Evolutionary conservation across 1,140 invertebrate genomes (phyloP).

Genomic region (Eriosoma lanigerum): DNA sequence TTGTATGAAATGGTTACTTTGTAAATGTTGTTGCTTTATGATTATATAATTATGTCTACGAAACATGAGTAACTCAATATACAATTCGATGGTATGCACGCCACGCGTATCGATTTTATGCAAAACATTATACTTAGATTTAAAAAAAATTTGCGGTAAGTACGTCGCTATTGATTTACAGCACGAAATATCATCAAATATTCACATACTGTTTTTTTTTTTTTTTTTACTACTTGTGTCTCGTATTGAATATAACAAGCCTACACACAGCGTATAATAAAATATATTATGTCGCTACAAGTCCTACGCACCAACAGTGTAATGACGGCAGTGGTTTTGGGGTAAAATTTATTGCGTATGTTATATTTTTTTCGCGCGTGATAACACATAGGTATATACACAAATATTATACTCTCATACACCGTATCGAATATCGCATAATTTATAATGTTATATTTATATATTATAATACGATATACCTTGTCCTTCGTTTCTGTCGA

Average conservation of each 20-base stretch:
- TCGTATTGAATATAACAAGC: neutral
- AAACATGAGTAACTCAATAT: slow-evolving; percentile 39
- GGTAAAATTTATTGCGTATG: slow-evolving; percentile 23
- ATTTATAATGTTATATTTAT: neutral
- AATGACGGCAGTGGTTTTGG: slow-evolving; percentile 3
- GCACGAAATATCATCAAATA: neutral
- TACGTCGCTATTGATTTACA: neutral
- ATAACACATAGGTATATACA: neutral
- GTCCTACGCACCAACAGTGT: neutral
- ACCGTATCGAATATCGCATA: neutral
- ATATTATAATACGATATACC: slow-evolving; percentile 59
- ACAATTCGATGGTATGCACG: neutral
- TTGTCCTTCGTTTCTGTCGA: slow-evolving; percentile 67
- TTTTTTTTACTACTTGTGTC: neutral
- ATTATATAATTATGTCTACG: neutral
- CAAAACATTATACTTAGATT: neutral
- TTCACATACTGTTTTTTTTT: neutral
- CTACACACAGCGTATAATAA: neutral
- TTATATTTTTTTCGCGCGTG: neutral
- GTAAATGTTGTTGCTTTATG: neutral
- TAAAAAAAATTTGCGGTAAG: slow-evolving; percentile 23
- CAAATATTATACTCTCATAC: no score
- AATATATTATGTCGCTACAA: no score
- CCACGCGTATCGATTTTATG: neutral
- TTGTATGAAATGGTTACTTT: no score